Evolutionary conservation across 2,888 invertebrate species (phyloP), one percentile per base, ranked within the genome.

Genomic region (Apamea epomidion): DNA sequence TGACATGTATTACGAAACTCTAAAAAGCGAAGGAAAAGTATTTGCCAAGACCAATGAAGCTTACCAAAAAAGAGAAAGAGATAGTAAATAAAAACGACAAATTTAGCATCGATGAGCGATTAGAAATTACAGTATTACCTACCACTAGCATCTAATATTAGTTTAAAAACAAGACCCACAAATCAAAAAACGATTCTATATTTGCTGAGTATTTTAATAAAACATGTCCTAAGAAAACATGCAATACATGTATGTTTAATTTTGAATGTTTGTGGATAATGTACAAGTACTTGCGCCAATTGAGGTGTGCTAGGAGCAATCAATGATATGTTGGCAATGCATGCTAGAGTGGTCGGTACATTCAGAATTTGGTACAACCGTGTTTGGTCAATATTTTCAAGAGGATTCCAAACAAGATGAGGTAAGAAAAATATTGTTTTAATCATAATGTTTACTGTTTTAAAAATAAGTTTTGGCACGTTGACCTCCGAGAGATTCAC

Each of bases 351-450:
- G 83, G 84, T 85, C 51, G 21, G 78, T 77, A 81, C 73, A 77
- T 88, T 86, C 77, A 76, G 45, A 88, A 89, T 87, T 82, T 82
- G 72, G 88, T 85, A 81, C 88, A 89, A 86, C 82, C 86, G 76
- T 92, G 77, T 92, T 93, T 92, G 86, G 74, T 84, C 84, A 90
- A 86, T 79, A 88, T 76, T 83, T 82, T 90, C 81, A 89, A 93
- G 92, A 90, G 90, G 91, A 90, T 90, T 91, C 90, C 91, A 93
- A 93, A 93, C 84, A 93, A 80, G 84, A 75, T 92, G 90, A 87
- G 85, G 84, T 87, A 88, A 91, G 87, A 88, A 92, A 87, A 92
- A 93, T 91, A 92, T 89, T 91, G 70, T 84, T 81, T 83, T 87
- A 84, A 86, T 84, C 81, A 65, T 82, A 60, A 68, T 82, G 71